Evolutionary conservation across 2,888 invertebrate species (phyloP).

Genomic region (Steinernema hermaphroditum): DNA sequence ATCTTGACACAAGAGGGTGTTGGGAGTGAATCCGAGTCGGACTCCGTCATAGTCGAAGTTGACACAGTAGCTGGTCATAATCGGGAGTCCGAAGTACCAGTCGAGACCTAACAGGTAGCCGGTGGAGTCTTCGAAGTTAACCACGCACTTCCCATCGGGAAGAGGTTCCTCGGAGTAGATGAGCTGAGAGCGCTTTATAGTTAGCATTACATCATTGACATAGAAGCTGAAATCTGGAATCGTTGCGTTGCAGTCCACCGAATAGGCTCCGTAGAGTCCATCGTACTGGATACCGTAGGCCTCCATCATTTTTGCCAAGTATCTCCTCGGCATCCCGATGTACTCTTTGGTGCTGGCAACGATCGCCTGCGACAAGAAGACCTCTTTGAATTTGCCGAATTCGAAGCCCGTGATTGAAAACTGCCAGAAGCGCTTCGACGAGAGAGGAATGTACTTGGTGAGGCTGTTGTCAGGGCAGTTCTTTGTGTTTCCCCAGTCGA

Average conservation of each 20-base stretch:
- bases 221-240: background rate
- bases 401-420: background rate
- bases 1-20: conserved; percentile 5
- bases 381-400: background rate
- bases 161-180: conserved; percentile 3
- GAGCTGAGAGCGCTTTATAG: background rate
- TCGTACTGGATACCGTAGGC: background rate
- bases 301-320: background rate
- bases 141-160: background rate
- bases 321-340: background rate
- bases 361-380: background rate
- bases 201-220: background rate
- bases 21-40: background rate
- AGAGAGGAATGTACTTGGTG: background rate
- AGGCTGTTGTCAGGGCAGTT: background rate
- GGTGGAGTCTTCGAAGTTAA: conserved; percentile 11
- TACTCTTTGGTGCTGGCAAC: background rate
- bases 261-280: conserved; percentile 6
- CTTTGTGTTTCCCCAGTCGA: conserved; percentile 25
- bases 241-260: background rate
- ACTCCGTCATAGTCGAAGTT: conserved; percentile 8
- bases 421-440: conserved; percentile 4
- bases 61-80: conserved; percentile 14
- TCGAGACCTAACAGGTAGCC: background rate
- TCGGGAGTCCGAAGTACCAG: conserved; percentile 20